Base-by-base conservation (phyloP, 2,797 vertebrate species). In the Enteromius radiatus region DNA sequence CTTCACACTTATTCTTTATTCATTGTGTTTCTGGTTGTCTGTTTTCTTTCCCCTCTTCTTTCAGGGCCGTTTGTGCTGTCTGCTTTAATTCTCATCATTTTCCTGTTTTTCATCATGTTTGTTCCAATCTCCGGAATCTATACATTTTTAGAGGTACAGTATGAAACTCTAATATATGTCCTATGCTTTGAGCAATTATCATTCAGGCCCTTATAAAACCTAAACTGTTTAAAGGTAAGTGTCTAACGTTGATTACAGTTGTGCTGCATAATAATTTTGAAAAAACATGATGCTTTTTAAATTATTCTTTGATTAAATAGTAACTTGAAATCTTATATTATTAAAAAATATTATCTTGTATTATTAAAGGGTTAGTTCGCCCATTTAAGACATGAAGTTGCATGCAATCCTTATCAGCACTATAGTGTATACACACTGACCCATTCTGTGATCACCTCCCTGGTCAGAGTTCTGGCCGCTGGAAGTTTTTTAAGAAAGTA, bases 21-120 rank as follows among this genome's bases (percentile, higher is more conserved):
- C 8, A 56, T 52, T 63, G 26, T 67, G 1, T 88, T 47, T 77
- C 56, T 47, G 12, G 52, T 54, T 67, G 11, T 77, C 69, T 15
- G 69, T 65, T 76, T 5, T 79, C 1, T 84, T 45, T 63, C 43
- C 54, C 19, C 71, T n/a, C 21, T 23, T 61, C 86, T 71, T 73
- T 10, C 89, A 96, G 95, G 93, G 94, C 94, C 95, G 28, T 99
- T 99, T 88, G 92, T 99, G 85, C 1, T 94, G 79, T 98, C 96
- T 75, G 88, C 95, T 82, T 45, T 95, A 83, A 80, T 89, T 89
- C 94, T 99, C 75, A 96, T 95, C 83, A 43, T 92, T 89, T 96
- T 99, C 91, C 93, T 97, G 78, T 89, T 97, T 63, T 94, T 96
- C 93, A 95, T 99, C 93, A 93, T 99, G 95, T 94, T 99, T 89